Base-by-base conservation (phyloP, 2,888 invertebrate genomes). In the Eudemis profundana region DNA sequence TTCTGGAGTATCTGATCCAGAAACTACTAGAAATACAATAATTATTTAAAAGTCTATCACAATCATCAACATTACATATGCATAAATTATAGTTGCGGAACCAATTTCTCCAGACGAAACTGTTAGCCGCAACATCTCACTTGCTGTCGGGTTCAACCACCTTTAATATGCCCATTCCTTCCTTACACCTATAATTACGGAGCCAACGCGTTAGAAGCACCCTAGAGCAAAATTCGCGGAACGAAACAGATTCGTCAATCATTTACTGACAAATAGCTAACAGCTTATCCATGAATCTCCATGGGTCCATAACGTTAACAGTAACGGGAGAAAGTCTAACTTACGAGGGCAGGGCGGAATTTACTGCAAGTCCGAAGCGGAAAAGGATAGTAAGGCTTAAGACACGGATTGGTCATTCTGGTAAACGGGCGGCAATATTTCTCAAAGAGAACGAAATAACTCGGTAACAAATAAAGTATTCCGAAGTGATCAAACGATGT, bases 401-500 rank as follows among this genome's bases (percentile, higher is more conserved):
- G 77, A 73, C 74, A 74, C 72, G 74, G 76, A 76, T 75, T 75
- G 77, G 76, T 75, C 76, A 73, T 77, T 73, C 73, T 67, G 71
- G 74, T 74, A 71, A 74, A 72, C 70, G 72, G 73, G 69, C 62
- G 68, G 68, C 72, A 61, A 74, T 76, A 75, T 76, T 73, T 75
- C 74, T 73, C 74, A 69, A 64, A 53, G 63, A 68, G 36, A 68
- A 72, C 68, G 62, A 70, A 70, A 74, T 75, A 74, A 71, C 71
- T 72, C 70, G 65, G 68, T 67, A 69, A 66, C 44, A 40, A 14
- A 46, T 12, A 36, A 57, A 42, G 54, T 27, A 53, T 36, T 17
- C 12, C 21, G 2, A 21, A 21, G 12, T 12, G 19, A n/a, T 49
- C 27, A 27, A 27, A 36, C 19, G 15, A 53, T 36, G 10, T 14